Evolutionary conservation across 2,113 vertebrate species (phyloP), one percentile per base, ranked within the genome.

Genomic region (Empidonax alnorum): DNA sequence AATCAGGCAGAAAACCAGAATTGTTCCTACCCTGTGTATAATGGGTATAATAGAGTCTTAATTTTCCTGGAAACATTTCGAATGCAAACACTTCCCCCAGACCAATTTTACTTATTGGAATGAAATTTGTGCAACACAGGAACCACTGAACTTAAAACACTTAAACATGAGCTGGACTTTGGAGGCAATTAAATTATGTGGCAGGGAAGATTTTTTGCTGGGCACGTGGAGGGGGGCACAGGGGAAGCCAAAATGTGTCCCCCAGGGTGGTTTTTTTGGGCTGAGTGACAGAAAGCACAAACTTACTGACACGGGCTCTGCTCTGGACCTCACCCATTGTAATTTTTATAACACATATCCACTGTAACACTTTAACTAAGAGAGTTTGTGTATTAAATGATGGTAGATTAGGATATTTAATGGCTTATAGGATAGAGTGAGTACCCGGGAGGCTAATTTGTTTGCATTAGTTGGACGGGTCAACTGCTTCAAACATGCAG

Each of bases 381-480:
- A 95, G 87, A 96, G 73, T 97, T 96, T 97, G 91, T 96, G 82
- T 94, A 95, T 97, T 78, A 97, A 97, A 96, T 95, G 96, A 94
- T 96, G 87, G 85, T 96, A 94, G 89, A 87, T 96, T 97, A 94
- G 24, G 50, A 95, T 96, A 97, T 94, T 97, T 97, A 97, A 97
- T 94, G 97, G 94, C 62, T 94, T 97, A 86, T 97, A 97, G 94
- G 96, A 96, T 96, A 88, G 75, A 87, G 93, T 75, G 87, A 77
- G 94, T 90, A 93, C 97, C 96, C 97, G 90, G 94, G 96, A 97
- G 98, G 97, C 98, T 99, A 97, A 98, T 99, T 99, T 99, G 98
- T 97, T 98, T 98, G 98, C 97, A 98, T 98, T 99, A 99, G 98
- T 98, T 98, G 98, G 97, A 97, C 41, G 96, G 98, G 98, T 99